Base-by-base conservation (phyloP, 2,797 vertebrate genomes). In the Bucorvus abyssinicus region DNA sequence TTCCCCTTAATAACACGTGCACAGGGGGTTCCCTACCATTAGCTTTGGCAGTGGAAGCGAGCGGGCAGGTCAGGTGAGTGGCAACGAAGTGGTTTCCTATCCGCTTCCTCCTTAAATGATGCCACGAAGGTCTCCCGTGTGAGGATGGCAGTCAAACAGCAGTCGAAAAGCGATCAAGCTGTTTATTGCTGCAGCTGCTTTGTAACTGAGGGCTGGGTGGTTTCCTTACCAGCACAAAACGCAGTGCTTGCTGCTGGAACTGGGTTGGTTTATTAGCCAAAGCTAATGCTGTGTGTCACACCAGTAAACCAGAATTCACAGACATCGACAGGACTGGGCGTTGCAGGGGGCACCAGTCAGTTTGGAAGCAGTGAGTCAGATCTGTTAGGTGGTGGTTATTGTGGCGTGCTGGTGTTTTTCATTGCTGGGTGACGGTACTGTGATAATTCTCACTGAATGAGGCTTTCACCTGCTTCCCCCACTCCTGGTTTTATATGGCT, bases 201-300 rank as follows among this genome's bases (percentile, higher is more conserved):
- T 90, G 77, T 85, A 32, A 61, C 71, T 90, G 81, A 80, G 74
- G 55, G 30, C 53, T 89, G 71, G 59, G 57, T 64, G 32, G 15
- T 77, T 95, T 92, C 60, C 84, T 94, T 87, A 44, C 34, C 52
- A 49, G 75, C 85, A 84, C 79, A 94, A 93, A 95, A 42, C 45
- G 40, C 60, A 88, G 53, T 34, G 45, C 27, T 87, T 3, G 1
- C 49, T 89, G 61, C 38, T 85, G 57, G n/a, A 84, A 23, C 44
- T 61, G 64, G 27, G 68, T 83, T 85, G 64, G 59, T 93, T 95
- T 92, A 67, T 89, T 94, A 93, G 56, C 78, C 85, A 63, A 75
- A 68, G 74, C 29, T 93, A 57, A 50, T 80, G 80, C 70, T 57
- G 1, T 19, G 26, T 87, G 83, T 91, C 49, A 85, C 52, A 32